Conservation (phyloP, 2,888 invertebrate species). For the Adelognathus sp. region DNA sequence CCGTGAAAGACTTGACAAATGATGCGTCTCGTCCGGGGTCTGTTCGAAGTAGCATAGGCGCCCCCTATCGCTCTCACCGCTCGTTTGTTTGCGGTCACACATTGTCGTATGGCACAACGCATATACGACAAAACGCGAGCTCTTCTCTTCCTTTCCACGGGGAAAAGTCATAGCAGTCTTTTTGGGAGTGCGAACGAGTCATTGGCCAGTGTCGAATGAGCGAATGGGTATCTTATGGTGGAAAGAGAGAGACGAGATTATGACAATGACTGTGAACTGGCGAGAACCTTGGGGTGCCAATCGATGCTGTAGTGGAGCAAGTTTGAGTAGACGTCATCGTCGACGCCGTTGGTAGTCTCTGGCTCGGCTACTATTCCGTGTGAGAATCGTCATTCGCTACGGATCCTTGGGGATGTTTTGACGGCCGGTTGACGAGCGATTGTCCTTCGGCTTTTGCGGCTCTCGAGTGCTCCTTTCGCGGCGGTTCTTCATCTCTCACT, state of each 20-base stretch:
- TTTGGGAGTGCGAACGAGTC: background rate
- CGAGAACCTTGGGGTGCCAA: background rate
- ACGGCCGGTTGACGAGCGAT: slow-evolving; percentile 80
- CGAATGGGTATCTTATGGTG: background rate
- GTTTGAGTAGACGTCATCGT: slow-evolving; percentile 21
- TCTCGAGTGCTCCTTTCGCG: slow-evolving; percentile 49
- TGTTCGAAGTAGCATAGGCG: slow-evolving; percentile 78
- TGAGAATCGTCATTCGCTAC: slow-evolving; percentile 78
- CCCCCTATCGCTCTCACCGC: slow-evolving; percentile 79
- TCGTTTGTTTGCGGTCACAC: slow-evolving; percentile 81
- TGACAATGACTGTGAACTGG: background rate
- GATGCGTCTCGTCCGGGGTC: slow-evolving; percentile 77
- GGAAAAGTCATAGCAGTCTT: background rate
- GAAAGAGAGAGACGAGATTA: slow-evolving; percentile 16
- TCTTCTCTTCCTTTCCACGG: background rate
- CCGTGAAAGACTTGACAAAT: slow-evolving; percentile 80
- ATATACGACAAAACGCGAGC: background rate
- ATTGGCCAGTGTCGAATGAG: background rate
- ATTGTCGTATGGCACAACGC: slow-evolving; percentile 70
- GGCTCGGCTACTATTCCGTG: slow-evolving; percentile 45
- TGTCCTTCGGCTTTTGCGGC: slow-evolving; percentile 61
- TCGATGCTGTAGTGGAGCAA: background rate
- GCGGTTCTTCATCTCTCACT: slow-evolving; percentile 7
- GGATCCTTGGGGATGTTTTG: slow-evolving; percentile 80
- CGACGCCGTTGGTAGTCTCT: slow-evolving; percentile 36